Evolutionary conservation across 2,888 invertebrate species (phyloP).

Genomic region (Andrena bucephala): DNA sequence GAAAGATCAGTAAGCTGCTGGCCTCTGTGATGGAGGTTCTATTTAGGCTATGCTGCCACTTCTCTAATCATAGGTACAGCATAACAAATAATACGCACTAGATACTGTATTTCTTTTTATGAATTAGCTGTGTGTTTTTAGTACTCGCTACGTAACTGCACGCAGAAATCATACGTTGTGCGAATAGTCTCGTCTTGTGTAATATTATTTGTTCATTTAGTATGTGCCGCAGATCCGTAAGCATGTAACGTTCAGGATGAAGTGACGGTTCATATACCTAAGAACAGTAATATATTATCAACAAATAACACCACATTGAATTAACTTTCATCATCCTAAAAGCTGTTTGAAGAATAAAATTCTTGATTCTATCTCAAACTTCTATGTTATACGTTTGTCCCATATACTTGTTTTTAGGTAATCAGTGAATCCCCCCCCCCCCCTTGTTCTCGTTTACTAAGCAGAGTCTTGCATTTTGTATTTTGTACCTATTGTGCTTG

Average conservation of each 20-base stretch:
- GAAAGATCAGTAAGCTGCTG: conserved; percentile 89
- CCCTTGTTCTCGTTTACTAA: background rate
- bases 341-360: background rate
- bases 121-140: conserved; percentile 49
- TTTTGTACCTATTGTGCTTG: conserved; percentile 3
- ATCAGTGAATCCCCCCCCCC: background rate
- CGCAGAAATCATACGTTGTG: conserved; percentile 42
- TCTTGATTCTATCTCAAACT: background rate
- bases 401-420: conserved; percentile 5
- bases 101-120: conserved; percentile 56
- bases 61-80: conserved; percentile 88
- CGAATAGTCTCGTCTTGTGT: conserved; percentile 35
- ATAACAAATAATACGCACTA: conserved; percentile 80
- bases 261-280: conserved; percentile 26
- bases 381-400: background rate
- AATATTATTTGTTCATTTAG: conserved; percentile 39
- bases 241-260: conserved; percentile 54
- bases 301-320: background rate
- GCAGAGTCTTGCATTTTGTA: conserved; percentile 9
- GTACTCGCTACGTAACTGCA: conserved; percentile 70
- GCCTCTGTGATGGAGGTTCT: conserved; percentile 90
- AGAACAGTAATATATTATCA: background rate
- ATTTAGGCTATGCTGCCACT: conserved; percentile 90
- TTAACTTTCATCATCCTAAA: background rate
- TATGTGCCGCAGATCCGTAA: conserved; percentile 28